Base-by-base conservation (phyloP, 1,140 invertebrate species). In the Drosophila murphyi region DNA sequence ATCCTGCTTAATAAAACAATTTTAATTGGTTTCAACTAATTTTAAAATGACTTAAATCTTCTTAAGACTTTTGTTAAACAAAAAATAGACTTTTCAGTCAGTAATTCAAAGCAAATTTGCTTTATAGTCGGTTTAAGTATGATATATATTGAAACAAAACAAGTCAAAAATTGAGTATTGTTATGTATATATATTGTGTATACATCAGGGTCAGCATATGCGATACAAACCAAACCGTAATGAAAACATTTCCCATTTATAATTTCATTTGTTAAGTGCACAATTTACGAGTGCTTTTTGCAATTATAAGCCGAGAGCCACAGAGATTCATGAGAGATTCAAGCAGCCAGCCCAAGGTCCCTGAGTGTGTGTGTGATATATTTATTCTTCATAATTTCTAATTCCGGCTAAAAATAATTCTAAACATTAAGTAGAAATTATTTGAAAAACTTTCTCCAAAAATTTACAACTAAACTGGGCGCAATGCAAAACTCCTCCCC, bases 371-470 rank as follows among this genome's bases (percentile, higher is more conserved):
- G 52, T 80, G 68, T 83, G 80, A 83, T 75, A 78, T 74, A 88
- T 82, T 87, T 74, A 88, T 82, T 88, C 73, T 88, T 87, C 85
- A 87, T 87, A 83, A 87, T 82, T 87, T 72, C 77, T 88, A 89
- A 89, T 89, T 89, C 76, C 60, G 48, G 70, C 83, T 74, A 77
- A 87, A 87, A 89, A 88, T 83, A 89, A 89, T 88, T 88, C 85
- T 89, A 89, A 88, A 88, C 77, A 83, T 89, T 89, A 85, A 88
- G 83, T 88, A 89, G 80, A 88, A 89, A 71, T 83, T 88, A 89
- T 88, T 76, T 85, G 77, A 69, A 75, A 88, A 88, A 88, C 73
- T 88, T 88, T 88, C 72, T 61, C 72, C 48, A 78, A 54, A 85
- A 88, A 88, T 88, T 72, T 83, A 89, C 80, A 88, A 88, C 83